phyloP scores from a whole-genome alignment of 2,888 invertebrate genomes.

The Catotricha subobsoleta region DNA sequence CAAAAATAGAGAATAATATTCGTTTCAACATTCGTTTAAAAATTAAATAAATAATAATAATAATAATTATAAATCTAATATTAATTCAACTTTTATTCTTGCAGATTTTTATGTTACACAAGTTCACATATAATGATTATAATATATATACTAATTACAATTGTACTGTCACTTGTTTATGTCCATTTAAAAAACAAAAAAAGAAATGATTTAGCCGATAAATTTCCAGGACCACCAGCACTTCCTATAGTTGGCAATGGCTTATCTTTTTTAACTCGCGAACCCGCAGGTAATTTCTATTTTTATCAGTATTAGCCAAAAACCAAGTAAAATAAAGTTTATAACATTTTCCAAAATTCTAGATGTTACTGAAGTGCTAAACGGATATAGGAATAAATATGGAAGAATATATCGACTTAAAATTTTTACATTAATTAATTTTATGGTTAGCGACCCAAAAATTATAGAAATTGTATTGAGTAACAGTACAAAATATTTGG shows the following conservation, averaged over 20 bases:
- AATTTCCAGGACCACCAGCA: slow-evolving; percentile 24
- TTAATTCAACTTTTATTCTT: too few species aligned
- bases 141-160: too few species aligned
- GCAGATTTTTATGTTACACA: too few species aligned
- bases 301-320: not conserved
- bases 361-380: not conserved
- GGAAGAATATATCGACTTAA: slow-evolving; percentile 9
- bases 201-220: slow-evolving; percentile 8
- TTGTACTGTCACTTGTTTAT: too few species aligned
- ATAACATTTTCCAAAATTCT: not conserved
- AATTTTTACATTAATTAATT: not conserved
- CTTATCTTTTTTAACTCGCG: slow-evolving; percentile 27
- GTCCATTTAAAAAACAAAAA: too few species aligned
- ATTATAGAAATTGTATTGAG: slow-evolving; percentile 21
- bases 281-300: slow-evolving; percentile 18
- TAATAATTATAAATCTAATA: too few species aligned
- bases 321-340: too few species aligned
- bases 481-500: slow-evolving; percentile 22
- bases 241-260: slow-evolving; percentile 35
- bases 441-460: slow-evolving; percentile 14
- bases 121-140: too few species aligned
- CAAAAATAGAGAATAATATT: too few species aligned
- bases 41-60: too few species aligned
- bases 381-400: not conserved
- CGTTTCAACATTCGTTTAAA: too few species aligned